Evolutionary conservation across 92 coral and sea anemone species (phyloP).

Genomic region (Heliopora coerulea): DNA sequence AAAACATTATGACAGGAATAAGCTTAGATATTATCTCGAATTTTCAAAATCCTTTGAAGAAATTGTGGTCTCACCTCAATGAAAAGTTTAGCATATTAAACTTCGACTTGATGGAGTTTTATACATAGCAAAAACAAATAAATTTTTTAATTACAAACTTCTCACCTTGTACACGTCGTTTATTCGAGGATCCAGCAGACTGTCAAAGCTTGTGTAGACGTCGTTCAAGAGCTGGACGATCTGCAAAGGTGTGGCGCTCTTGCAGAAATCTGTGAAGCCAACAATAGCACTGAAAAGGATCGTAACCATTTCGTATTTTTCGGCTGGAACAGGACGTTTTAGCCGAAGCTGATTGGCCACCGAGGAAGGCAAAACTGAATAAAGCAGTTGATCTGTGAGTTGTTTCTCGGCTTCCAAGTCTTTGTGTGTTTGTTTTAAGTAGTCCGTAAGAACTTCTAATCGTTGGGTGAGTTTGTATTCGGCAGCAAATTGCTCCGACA

Average conservation of each 20-base stretch:
- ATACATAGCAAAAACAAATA: too few relatives aligned
- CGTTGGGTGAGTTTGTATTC: conserved; percentile 77
- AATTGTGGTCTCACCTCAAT: too few relatives aligned
- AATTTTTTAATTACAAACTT: too few relatives aligned
- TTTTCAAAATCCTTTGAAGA: too few relatives aligned
- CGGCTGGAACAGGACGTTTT: conserved; percentile 82
- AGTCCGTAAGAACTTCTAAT: conserved; percentile 78
- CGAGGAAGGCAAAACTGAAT: conserved; percentile 80
- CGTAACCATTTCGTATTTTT: conserved; percentile 86
- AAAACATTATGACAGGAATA: too few relatives aligned
- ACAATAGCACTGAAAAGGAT: conserved; percentile 82
- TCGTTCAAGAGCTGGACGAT: conserved; percentile 78
- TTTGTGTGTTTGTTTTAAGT: conserved; percentile 76
- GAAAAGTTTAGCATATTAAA: too few relatives aligned
- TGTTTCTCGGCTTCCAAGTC: conserved; percentile 83
- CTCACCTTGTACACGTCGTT: conserved; percentile 90
- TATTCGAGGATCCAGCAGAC: conserved; percentile 70
- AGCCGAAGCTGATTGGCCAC: conserved; percentile 85
- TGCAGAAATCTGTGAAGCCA: conserved; percentile 71
- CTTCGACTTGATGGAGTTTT: too few relatives aligned
- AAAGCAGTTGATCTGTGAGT: conserved; percentile 78
- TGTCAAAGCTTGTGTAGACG: conserved; percentile 79
- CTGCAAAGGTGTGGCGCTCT: conserved; percentile 71
- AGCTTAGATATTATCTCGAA: too few relatives aligned
- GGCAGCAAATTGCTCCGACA: conserved; percentile 83